These are phyloP conservation scores for Drosophila pectinifera DNA, from an alignment of 1,140 invertebrate genomes.

Conservation along the genomic window DNA sequence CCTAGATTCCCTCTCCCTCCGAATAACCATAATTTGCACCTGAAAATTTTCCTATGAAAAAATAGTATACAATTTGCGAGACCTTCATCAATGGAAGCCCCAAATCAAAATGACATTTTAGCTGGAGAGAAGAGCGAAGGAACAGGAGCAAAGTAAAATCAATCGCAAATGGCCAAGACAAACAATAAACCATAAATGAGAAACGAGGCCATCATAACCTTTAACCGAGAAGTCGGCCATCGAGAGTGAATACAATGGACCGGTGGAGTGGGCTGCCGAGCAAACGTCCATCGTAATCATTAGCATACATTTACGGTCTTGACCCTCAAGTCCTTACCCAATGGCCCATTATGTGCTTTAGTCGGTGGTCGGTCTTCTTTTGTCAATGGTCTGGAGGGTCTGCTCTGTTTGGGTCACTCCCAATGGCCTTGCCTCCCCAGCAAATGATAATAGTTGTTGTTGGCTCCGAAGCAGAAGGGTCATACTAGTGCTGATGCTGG, in stretches of 20 bases:
- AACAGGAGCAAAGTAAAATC: slow-evolving; percentile 23
- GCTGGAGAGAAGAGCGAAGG: background rate
- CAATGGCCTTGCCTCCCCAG: slow-evolving; percentile 4
- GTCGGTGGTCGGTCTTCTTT: slow-evolving; percentile 59
- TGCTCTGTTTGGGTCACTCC: slow-evolving; percentile 10
- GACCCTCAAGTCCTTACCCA: slow-evolving; percentile 72
- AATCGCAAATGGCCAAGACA: slow-evolving; percentile 43
- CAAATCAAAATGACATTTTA: slow-evolving; percentile 22
- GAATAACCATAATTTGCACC: no score
- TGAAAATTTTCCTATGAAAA: background rate
- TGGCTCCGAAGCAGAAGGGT: slow-evolving; percentile 19
- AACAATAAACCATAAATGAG: slow-evolving; percentile 53
- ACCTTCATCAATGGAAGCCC: background rate
- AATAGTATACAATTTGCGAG: background rate
- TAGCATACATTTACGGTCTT: slow-evolving; percentile 69
- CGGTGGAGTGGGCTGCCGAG: slow-evolving; percentile 2
- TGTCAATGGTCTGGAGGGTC: slow-evolving; percentile 22
- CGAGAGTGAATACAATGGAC: slow-evolving; percentile 8
- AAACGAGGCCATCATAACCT: slow-evolving; percentile 46
- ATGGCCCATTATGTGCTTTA: slow-evolving; percentile 74
- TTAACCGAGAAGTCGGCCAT: slow-evolving; percentile 15
- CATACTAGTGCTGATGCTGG: slow-evolving; percentile 36
- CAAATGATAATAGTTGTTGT: slow-evolving; percentile 71
- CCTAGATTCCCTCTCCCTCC: no score
- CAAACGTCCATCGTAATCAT: slow-evolving; percentile 68